Conservation (phyloP, 2,113 vertebrate species). For the Notothenia rossii region DNA sequence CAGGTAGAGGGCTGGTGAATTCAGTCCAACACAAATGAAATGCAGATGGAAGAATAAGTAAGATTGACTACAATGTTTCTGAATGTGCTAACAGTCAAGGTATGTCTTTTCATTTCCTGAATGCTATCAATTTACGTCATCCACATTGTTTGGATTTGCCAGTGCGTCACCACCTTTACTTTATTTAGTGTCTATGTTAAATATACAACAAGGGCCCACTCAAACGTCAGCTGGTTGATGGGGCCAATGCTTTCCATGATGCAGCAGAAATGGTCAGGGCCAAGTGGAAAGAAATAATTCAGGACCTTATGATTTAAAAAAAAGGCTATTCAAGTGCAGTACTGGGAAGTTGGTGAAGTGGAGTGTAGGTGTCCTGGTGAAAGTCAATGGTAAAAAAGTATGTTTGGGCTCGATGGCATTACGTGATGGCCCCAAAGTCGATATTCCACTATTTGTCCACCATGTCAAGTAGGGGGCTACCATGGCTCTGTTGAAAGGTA, state of each 20-base stretch:
- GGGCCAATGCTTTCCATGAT: slow-evolving; percentile 51
- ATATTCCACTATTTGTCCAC: no score
- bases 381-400: no score
- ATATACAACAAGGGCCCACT: slow-evolving; percentile 28
- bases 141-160: slow-evolving; percentile 5
- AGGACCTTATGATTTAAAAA: no score
- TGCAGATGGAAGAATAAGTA: background rate
- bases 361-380: no score
- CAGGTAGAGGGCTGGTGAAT: background rate
- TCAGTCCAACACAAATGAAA: background rate
- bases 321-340: no score
- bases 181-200: slow-evolving; percentile 53
- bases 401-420: no score
- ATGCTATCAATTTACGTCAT: background rate
- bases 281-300: no score
- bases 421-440: no score
- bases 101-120: slow-evolving; percentile 16
- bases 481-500: background rate
- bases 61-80: background rate
- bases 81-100: background rate
- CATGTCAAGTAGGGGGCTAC: background rate
- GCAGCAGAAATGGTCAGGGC: slow-evolving; percentile 24
- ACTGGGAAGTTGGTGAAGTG: no score
- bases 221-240: slow-evolving; percentile 5
- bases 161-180: slow-evolving; percentile 31